phyloP scores from a whole-genome alignment of 2,888 invertebrate species.

The Junonia oenone region DNA sequence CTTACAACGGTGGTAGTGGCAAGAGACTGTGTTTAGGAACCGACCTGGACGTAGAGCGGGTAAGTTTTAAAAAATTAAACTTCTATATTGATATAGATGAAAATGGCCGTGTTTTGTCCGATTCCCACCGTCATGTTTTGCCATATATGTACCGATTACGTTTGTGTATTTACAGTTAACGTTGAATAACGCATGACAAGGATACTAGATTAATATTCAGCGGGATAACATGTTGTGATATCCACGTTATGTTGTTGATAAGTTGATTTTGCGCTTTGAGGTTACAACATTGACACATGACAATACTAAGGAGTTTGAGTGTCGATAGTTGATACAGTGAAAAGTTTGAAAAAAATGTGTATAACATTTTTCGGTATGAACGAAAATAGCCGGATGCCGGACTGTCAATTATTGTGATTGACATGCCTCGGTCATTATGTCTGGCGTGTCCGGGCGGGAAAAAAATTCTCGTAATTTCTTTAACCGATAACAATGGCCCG shows the following conservation, averaged over 20 bases:
- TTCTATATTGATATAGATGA: slow-evolving; percentile 52
- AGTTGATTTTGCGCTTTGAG: slow-evolving; percentile 71
- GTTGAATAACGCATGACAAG: not conserved
- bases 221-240: slow-evolving; percentile 45
- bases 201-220: slow-evolving; percentile 22
- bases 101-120: slow-evolving; percentile 74
- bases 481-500: slow-evolving; percentile 15
- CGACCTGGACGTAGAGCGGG: slow-evolving; percentile 75
- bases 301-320: slow-evolving; percentile 26
- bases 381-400: slow-evolving; percentile 49
- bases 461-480: slow-evolving; percentile 26
- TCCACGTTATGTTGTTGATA: slow-evolving; percentile 70
- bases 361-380: slow-evolving; percentile 30
- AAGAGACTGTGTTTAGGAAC: slow-evolving; percentile 76
- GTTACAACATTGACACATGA: slow-evolving; percentile 70
- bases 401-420: slow-evolving; percentile 77
- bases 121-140: slow-evolving; percentile 56
- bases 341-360: slow-evolving; percentile 30
- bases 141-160: slow-evolving; percentile 12
- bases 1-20: slow-evolving; percentile 85
- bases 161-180: slow-evolving; percentile 11
- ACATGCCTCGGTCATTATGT: slow-evolving; percentile 69
- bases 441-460: slow-evolving; percentile 35
- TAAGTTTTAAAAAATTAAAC: slow-evolving; percentile 48
- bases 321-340: slow-evolving; percentile 8